phyloP scores from a whole-genome alignment of 1,140 invertebrate genomes.

The Episyrphus balteatus region DNA sequence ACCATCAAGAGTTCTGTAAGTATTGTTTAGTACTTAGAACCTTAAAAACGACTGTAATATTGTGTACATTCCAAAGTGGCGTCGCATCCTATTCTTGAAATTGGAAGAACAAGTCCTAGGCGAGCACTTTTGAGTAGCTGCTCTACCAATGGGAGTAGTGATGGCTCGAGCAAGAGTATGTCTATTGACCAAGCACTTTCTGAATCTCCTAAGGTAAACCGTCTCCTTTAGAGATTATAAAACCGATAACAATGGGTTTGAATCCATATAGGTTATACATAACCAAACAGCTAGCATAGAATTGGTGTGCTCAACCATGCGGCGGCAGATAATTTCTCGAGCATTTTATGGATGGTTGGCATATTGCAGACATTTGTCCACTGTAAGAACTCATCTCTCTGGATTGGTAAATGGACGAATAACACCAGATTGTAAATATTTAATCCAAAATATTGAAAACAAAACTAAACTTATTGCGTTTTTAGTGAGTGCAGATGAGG shows the following conservation, averaged over 20 bases:
- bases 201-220: conserved; percentile 6
- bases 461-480: conserved; percentile 1
- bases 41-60: background rate
- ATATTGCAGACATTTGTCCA: conserved; percentile 79
- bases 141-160: conserved; percentile 18
- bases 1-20: conserved; percentile 60
- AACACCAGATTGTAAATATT: conserved; percentile 40
- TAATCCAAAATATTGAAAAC: background rate
- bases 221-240: too few relatives aligned
- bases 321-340: conserved; percentile 79
- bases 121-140: conserved; percentile 15
- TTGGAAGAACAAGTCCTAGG: conserved; percentile 15
- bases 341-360: conserved; percentile 93
- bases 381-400: conserved; percentile 77
- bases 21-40: conserved; percentile 11
- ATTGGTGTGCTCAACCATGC: conserved; percentile 81
- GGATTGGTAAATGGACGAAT: conserved; percentile 64
- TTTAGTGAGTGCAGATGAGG: conserved; percentile 38
- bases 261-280: conserved; percentile 5
- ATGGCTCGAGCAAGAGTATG: conserved; percentile 18
- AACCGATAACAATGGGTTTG: too few relatives aligned
- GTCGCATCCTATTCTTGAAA: conserved; percentile 14
- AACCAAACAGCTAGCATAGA: conserved; percentile 42
- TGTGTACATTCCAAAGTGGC: conserved; percentile 8
- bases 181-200: conserved; percentile 11